These are phyloP conservation scores for Ditula angustiorana DNA, from an alignment of 2,888 invertebrate genomes.

Conservation along the genomic window DNA sequence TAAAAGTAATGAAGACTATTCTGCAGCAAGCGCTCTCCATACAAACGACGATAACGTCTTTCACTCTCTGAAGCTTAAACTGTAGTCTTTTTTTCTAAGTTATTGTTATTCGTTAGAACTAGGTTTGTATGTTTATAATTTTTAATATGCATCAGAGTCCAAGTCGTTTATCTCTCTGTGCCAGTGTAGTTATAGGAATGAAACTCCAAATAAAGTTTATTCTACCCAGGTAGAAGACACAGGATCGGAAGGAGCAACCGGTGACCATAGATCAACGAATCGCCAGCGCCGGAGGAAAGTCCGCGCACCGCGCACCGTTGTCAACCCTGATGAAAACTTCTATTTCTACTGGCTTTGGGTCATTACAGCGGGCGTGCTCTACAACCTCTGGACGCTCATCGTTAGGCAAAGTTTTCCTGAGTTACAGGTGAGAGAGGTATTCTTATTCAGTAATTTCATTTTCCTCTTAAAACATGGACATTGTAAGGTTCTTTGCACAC, in stretches of 20 bases:
- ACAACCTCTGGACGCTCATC: constrained; percentile 98
- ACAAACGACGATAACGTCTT: too few species aligned
- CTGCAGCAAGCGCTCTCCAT: too few species aligned
- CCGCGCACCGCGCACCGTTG: constrained; percentile 91
- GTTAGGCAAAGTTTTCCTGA: constrained; percentile 98
- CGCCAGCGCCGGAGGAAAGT: constrained; percentile 88
- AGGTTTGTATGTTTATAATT: too few species aligned
- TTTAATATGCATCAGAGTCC: too few species aligned
- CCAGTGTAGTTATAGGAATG: neutral
- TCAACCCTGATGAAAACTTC: constrained; percentile 98
- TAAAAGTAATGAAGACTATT: too few species aligned
- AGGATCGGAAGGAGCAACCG: constrained; percentile 88
- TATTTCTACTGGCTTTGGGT: constrained; percentile 98
- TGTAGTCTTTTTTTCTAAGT: too few species aligned
- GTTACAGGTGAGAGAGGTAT: constrained; percentile 88
- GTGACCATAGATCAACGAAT: constrained; percentile 82
- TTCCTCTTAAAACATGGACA: too few species aligned
- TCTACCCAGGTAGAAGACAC: constrained; percentile 86
- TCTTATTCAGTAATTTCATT: too few species aligned
- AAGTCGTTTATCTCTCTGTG: neutral
- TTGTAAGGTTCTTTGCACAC: too few species aligned
- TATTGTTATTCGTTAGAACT: too few species aligned
- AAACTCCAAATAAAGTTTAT: neutral
- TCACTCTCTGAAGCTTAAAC: too few species aligned
- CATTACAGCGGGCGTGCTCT: constrained; percentile 94